A percentile compares a stretch with the other conserved stretches of the same genome.
Evolutionary conservation across 2,797 vertebrate genomes (phyloP).

Genomic region (Apogon talboti): DNA sequence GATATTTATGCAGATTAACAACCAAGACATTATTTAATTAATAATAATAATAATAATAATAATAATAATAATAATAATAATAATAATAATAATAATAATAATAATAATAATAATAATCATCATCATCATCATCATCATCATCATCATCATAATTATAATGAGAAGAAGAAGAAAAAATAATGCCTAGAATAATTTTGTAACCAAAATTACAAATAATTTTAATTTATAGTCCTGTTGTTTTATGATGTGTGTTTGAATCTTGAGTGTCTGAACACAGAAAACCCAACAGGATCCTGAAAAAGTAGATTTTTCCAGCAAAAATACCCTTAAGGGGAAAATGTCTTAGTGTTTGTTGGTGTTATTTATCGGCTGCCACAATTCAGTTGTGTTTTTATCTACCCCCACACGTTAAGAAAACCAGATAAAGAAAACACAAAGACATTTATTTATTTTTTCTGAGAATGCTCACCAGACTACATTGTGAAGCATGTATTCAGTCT

Average conservation of each 20-base stretch:
- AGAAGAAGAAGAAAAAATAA: too few relatives aligned
- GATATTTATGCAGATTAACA: too few relatives aligned
- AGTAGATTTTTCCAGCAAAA: not conserved
- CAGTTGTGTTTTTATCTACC: not conserved
- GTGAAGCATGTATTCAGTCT: constrained; percentile 2
- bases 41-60: too few relatives aligned
- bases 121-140: too few relatives aligned
- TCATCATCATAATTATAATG: too few relatives aligned
- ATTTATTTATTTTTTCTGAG: constrained; percentile 7
- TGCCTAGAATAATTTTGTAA: too few relatives aligned
- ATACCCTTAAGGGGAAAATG: not conserved
- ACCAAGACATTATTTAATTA: too few relatives aligned
- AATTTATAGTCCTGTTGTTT: not conserved
- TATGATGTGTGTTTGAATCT: not conserved
- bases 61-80: too few relatives aligned
- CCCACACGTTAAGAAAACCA: constrained; percentile 6
- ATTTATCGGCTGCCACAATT: constrained; percentile 9
- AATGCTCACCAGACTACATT: constrained; percentile 3
- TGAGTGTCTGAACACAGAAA: not conserved
- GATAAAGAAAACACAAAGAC: constrained; percentile 14
- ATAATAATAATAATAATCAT: too few relatives aligned
- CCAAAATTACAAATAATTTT: too few relatives aligned
- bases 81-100: too few relatives aligned
- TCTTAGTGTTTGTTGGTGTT: not conserved
- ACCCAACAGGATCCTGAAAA: not conserved